Evolutionary conservation across 2,797 vertebrate species (phyloP), one percentile per base, ranked within the genome.

Genomic region (Octomys mimax): DNA sequence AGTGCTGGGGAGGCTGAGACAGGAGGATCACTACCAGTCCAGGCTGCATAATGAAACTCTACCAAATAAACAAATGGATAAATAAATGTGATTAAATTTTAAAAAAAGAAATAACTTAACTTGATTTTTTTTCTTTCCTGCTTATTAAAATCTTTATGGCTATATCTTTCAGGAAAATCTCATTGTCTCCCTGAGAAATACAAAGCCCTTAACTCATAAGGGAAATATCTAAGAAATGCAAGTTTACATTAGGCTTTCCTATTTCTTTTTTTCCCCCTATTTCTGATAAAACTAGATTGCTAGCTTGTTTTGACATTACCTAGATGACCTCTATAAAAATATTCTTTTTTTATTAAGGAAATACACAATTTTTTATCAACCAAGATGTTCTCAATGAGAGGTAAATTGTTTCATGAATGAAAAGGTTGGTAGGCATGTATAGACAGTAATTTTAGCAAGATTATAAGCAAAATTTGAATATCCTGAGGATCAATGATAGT

Each of bases 141-240:
- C n/a, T 16, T 39, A 91, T 89, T 94, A 78, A 96, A 94, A 77
- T 59, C 79, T 81, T 75, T 21, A 87, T 85, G 71, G 66, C 82
- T 81, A 0, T 86, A 54, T 92, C 36, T 79, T 21, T 84, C 52
- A 81, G 73, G 61, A 13, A 93, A 93, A 77, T 81, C 68, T 87
- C 62, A 78, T 96, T 92, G 70, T 87, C 83, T 95, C 36, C 80
- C 95, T 91, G 75, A 88, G 90, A 84, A 87, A 39, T 90, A 33
- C 11, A 93, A 96, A 77, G 42, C 68, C 68, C 42, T 70, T 87
- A 71, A 46, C 66, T 95, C 42, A 89, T 78, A 87, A 9, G 33
- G 70, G 70, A 92, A 96, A 70, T 95, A 79, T 42, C 59, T 28
- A 82, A 66, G 59, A 82, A 87, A 80, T 71, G 10, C 19, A 84